phyloP scores from a whole-genome alignment of 2,888 invertebrate genomes.

The Limnephilus rhombicus region DNA sequence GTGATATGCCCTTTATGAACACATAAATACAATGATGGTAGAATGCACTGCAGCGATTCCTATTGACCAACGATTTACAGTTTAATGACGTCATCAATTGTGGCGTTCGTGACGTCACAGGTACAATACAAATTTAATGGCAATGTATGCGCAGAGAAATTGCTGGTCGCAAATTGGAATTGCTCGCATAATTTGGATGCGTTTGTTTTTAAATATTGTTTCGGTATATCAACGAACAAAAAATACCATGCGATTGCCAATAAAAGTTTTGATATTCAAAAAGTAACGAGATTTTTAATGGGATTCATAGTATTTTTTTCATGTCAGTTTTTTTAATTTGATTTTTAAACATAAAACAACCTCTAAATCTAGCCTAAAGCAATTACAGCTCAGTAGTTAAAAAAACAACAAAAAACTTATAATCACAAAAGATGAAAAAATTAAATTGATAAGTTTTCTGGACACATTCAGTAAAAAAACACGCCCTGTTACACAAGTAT shows the following conservation, averaged over 20 bases:
- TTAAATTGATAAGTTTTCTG: too few species aligned
- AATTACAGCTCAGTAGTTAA: too few species aligned
- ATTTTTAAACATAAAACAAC: background rate
- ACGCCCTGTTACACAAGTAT: too few species aligned
- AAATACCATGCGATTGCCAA: background rate
- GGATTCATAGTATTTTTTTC: background rate
- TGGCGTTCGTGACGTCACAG: conserved; percentile 52
- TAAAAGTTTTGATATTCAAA: background rate
- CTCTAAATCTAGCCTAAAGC: too few species aligned
- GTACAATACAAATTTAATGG: conserved; percentile 50
- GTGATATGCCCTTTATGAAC: background rate
- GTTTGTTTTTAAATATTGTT: conserved; percentile 16
- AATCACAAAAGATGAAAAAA: too few species aligned
- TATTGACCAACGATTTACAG: conserved; percentile 49
- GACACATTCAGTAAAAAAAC: too few species aligned
- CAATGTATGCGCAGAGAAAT: conserved; percentile 50
- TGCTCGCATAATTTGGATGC: background rate
- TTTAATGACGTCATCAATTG: conserved; percentile 63
- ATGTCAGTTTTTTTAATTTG: background rate
- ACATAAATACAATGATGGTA: background rate
- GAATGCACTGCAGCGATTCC: conserved; percentile 9
- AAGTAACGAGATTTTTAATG: background rate
- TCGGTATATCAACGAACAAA: background rate
- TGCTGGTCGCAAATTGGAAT: conserved; percentile 27
- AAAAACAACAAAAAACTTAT: too few species aligned